phyloP scores from a whole-genome alignment of 1,140 invertebrate genomes.

The Nebria ingens region DNA sequence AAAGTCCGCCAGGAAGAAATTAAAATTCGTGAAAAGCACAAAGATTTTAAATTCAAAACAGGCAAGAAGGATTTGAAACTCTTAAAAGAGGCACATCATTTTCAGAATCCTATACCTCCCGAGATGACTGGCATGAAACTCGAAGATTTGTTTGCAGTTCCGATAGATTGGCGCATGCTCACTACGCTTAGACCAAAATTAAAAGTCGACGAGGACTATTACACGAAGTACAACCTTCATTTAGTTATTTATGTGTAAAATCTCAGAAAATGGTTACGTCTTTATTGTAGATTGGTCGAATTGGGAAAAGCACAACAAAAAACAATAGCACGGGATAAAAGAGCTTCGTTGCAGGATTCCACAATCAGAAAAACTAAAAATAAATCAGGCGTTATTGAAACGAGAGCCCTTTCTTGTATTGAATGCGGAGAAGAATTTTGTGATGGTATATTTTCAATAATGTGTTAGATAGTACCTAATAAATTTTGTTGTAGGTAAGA shows the following conservation, averaged over 20 bases:
- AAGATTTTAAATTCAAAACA: slow-evolving; percentile 54
- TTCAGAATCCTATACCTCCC: slow-evolving; percentile 68
- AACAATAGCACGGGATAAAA: slow-evolving; percentile 53
- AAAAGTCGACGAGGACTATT: slow-evolving; percentile 77
- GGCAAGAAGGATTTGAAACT: slow-evolving; percentile 50
- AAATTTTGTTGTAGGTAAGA: slow-evolving; percentile 11
- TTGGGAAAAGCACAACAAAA: slow-evolving; percentile 65
- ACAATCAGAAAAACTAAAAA: slow-evolving; percentile 65
- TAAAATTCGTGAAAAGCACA: slow-evolving; percentile 51
- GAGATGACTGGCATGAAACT: slow-evolving; percentile 71
- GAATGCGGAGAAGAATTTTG: slow-evolving; percentile 83
- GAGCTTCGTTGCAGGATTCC: slow-evolving; percentile 46
- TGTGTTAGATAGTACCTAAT: background rate
- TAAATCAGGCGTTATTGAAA: slow-evolving; percentile 67
- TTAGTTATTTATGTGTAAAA: background rate
- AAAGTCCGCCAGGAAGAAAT: slow-evolving; percentile 60
- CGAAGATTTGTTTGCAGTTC: slow-evolving; percentile 67
- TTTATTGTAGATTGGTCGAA: slow-evolving; percentile 56
- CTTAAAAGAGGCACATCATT: slow-evolving; percentile 49
- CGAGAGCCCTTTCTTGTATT: slow-evolving; percentile 55
- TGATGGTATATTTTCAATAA: slow-evolving; percentile 39
- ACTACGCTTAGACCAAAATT: slow-evolving; percentile 73
- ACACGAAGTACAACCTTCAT: slow-evolving; percentile 73
- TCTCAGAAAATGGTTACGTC: too few relatives aligned
- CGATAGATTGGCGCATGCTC: slow-evolving; percentile 91